Conservation (phyloP, 2,113 vertebrate genomes). For the Eptesicus fuscus region DNA sequence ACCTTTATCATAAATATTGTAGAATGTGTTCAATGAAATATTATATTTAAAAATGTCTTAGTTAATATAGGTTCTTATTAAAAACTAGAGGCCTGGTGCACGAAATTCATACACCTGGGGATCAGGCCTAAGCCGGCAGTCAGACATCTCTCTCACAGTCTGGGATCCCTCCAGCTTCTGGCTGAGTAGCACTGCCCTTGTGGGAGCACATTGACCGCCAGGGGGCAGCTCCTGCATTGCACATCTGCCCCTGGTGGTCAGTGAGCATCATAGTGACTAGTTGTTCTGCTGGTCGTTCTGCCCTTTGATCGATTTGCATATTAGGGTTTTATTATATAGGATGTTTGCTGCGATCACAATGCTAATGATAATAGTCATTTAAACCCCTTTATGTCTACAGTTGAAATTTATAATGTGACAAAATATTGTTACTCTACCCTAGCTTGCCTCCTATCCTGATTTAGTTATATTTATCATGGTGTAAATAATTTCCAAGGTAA, state of each 20-base stretch:
- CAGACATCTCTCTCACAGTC: no score
- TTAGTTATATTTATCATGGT: background rate
- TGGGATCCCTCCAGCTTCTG: no score
- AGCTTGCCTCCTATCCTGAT: background rate
- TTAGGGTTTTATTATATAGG: no score
- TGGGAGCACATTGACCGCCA: no score
- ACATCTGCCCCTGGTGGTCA: no score
- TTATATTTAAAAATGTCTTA: background rate
- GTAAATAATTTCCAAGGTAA: background rate
- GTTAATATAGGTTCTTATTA: background rate
- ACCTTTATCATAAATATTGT: background rate
- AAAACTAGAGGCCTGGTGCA: background rate
- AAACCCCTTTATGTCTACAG: background rate
- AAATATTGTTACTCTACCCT: background rate
- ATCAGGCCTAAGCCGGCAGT: no score
- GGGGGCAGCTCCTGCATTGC: no score
- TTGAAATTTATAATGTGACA: background rate
- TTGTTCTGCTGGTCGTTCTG: no score
- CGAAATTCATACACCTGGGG: no score
- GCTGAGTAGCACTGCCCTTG: no score
- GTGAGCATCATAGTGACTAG: no score
- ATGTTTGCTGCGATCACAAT: background rate
- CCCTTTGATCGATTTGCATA: no score
- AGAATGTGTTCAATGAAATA: background rate
- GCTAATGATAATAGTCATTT: background rate